A percentile compares a stretch with the other conserved stretches of the same genome.
phyloP scores from a whole-genome alignment of 1,140 invertebrate genomes.

The Heliothis virescens region DNA sequence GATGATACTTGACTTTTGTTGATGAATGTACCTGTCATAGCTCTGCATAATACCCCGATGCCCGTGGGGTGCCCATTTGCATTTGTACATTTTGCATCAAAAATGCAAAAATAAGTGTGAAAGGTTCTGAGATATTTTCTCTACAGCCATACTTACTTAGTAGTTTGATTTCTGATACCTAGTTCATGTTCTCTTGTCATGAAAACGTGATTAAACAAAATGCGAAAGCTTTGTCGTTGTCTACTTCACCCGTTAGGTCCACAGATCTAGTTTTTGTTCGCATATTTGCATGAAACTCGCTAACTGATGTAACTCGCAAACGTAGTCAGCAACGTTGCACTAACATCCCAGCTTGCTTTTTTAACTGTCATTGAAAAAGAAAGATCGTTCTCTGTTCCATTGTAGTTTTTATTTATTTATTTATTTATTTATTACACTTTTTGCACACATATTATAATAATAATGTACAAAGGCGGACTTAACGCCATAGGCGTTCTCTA shows the following conservation, averaged over 20 bases:
- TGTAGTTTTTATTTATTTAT: neutral
- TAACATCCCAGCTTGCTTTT: neutral
- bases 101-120: too few relatives aligned
- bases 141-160: neutral
- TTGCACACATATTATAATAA: too few relatives aligned
- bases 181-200: neutral
- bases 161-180: neutral
- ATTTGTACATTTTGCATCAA: too few relatives aligned
- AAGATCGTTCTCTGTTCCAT: too few relatives aligned
- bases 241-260: constrained; percentile 19
- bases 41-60: too few relatives aligned
- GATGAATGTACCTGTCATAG: too few relatives aligned
- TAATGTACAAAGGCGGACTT: too few relatives aligned
- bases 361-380: neutral
- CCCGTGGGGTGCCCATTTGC: too few relatives aligned
- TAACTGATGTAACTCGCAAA: constrained; percentile 3
- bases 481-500: too few relatives aligned
- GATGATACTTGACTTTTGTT: too few relatives aligned
- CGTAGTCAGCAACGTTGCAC: neutral
- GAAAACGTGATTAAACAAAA: neutral
- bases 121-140: too few relatives aligned
- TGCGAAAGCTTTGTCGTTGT: neutral
- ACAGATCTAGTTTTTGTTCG: constrained; percentile 26
- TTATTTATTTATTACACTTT: too few relatives aligned
- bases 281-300: constrained; percentile 35